Conservation (phyloP, 2,113 vertebrate genomes). For the Spilogale gracilis region DNA sequence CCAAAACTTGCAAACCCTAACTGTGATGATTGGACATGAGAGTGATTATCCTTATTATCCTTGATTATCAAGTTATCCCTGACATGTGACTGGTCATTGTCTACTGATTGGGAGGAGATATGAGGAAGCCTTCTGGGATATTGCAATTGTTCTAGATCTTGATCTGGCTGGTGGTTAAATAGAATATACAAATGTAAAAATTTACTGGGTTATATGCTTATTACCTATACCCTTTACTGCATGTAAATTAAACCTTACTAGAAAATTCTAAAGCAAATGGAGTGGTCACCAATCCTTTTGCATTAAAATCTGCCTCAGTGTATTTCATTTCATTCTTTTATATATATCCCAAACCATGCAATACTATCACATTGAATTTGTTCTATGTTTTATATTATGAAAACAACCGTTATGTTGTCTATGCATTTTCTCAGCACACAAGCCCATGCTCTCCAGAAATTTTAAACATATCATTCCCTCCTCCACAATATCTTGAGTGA, state of each 20-base stretch:
- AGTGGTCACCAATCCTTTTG: background rate
- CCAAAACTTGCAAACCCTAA: background rate
- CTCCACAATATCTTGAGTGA: background rate
- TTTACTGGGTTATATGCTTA: background rate
- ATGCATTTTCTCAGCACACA: slow-evolving; percentile 13
- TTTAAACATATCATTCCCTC: background rate
- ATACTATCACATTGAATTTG: background rate
- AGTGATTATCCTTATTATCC: too few relatives aligned
- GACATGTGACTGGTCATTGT: background rate
- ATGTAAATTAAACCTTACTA: background rate
- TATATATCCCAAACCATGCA: background rate
- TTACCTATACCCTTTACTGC: background rate
- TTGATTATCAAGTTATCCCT: background rate
- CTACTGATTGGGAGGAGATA: background rate
- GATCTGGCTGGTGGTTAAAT: background rate
- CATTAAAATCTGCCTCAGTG: background rate
- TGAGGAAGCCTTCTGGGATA: background rate
- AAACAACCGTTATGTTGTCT: background rate
- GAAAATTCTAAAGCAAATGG: background rate
- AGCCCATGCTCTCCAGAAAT: background rate
- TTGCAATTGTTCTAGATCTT: background rate
- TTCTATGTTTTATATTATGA: background rate
- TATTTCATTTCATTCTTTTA: background rate
- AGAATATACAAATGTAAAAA: background rate
- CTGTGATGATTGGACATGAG: background rate